phyloP scores from a whole-genome alignment of 2,888 invertebrate genomes.

The Athrips mouffetella region DNA sequence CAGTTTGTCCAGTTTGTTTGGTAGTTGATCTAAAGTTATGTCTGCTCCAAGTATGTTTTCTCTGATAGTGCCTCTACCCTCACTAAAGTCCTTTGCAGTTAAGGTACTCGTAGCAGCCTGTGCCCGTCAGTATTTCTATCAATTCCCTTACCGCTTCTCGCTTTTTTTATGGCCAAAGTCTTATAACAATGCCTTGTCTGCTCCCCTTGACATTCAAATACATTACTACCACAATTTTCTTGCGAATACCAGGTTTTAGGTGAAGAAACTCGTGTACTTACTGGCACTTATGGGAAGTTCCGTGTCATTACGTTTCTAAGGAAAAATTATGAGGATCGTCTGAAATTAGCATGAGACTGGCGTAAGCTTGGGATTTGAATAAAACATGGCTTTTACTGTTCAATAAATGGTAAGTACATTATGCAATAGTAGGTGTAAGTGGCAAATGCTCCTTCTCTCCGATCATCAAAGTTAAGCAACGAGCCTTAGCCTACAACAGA shows the following conservation, averaged over 20 bases:
- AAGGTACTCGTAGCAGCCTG: no score
- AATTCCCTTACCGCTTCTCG: slow-evolving; percentile 1
- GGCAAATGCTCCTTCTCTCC: not conserved
- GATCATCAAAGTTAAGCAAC: no score
- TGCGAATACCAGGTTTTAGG: not conserved
- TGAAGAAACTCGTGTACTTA: not conserved
- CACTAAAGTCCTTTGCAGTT: no score
- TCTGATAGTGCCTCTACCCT: no score
- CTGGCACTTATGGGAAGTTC: not conserved
- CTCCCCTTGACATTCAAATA: slow-evolving; percentile 14
- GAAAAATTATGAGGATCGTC: not conserved
- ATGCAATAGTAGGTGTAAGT: no score
- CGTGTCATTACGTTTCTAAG: not conserved
- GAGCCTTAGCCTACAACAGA: no score
- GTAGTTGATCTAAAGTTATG: no score
- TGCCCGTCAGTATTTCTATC: no score
- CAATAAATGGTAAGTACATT: no score
- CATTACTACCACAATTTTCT: slow-evolving; percentile 9
- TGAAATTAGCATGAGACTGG: not conserved
- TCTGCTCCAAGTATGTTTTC: no score
- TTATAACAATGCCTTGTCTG: slow-evolving; percentile 14
- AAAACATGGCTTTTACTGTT: no score
- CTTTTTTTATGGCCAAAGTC: not conserved
- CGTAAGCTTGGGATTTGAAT: not conserved
- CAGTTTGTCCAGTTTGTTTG: no score